Evolutionary conservation across 2,113 vertebrate genomes (phyloP).

Genomic region (Macquaria ambigua): DNA sequence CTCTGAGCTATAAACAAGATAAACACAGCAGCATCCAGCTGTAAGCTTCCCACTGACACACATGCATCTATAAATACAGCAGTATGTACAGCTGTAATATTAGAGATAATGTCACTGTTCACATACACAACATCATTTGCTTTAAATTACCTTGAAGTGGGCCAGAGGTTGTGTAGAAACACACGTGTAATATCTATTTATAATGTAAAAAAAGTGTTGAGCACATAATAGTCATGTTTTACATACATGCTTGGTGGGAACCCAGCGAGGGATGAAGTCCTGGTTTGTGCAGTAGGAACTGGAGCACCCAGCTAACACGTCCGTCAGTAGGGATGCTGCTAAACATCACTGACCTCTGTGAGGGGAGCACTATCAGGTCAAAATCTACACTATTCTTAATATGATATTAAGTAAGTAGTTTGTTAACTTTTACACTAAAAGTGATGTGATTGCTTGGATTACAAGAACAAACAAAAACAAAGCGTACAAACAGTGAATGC

Average conservation of each 20-base stretch:
- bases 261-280: no score
- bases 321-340: no score
- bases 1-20: neutral
- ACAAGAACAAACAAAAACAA: no score
- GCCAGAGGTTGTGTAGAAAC: neutral
- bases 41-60: neutral
- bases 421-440: no score
- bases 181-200: neutral
- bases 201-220: neutral
- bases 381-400: no score
- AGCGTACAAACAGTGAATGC: no score
- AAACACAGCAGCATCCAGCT: neutral
- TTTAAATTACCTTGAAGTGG: neutral
- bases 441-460: no score
- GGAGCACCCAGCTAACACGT: no score
- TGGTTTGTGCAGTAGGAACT: no score
- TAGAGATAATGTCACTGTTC: neutral
- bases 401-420: no score
- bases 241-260: neutral
- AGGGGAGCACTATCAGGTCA: no score
- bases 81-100: neutral
- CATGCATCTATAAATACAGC: neutral
- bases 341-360: no score
- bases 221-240: neutral
- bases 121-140: neutral